Percentiles rank a stretch among this genome's conserved stretches.
Evolutionary conservation across 1,140 invertebrate species (phyloP).

Genomic region (Cataglyphis hispanica): DNA sequence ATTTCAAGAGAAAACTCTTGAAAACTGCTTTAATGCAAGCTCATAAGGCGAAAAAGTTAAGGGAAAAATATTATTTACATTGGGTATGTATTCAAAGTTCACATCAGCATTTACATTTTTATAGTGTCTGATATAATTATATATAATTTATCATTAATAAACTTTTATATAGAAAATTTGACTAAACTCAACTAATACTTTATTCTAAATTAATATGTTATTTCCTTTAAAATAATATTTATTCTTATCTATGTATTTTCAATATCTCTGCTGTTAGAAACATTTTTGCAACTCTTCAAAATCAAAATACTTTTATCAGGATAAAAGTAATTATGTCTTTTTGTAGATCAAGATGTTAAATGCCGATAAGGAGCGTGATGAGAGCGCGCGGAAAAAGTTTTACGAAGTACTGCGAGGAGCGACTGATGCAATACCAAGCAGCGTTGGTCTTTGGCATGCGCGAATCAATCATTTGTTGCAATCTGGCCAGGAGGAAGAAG

Average conservation of each 20-base stretch:
- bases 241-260: not conserved
- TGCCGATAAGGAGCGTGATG: slow-evolving; percentile 75
- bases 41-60: slow-evolving; percentile 84
- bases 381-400: slow-evolving; percentile 76
- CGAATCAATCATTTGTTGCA: slow-evolving; percentile 83
- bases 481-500: slow-evolving; percentile 78
- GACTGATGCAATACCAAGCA: slow-evolving; percentile 83
- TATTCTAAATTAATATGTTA: slow-evolving; percentile 1
- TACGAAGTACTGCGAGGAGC: slow-evolving; percentile 84
- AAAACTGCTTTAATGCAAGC: slow-evolving; percentile 84
- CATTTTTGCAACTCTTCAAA: not conserved
- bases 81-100: slow-evolving; percentile 81
- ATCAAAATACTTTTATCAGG: not conserved
- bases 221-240: not conserved
- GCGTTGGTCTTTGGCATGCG: slow-evolving; percentile 85
- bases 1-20: slow-evolving; percentile 86
- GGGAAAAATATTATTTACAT: slow-evolving; percentile 86
- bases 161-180: not conserved
- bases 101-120: not conserved
- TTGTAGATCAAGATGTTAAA: slow-evolving; percentile 82
- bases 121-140: slow-evolving; percentile 14
- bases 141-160: slow-evolving; percentile 4
- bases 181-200: not conserved
- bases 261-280: not conserved
- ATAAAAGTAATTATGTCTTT: slow-evolving; percentile 37